Evolutionary conservation across 2,888 invertebrate species (phyloP), one percentile per base, ranked within the genome.

Genomic region (Barypeithes pellucidus): DNA sequence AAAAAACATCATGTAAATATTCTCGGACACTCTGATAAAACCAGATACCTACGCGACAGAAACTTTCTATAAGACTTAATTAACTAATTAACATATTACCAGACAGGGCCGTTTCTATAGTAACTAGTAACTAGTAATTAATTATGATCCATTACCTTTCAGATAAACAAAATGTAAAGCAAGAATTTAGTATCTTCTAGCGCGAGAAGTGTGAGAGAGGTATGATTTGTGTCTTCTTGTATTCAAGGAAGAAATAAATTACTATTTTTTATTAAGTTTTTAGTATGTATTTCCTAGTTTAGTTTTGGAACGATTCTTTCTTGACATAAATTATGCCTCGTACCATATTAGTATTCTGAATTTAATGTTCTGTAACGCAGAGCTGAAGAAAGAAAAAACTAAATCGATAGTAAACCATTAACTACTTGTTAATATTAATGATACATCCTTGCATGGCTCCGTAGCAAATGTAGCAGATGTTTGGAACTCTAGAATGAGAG

Each of bases 171-270:
- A 47, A 24, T 52, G 24, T 52, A 29, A 52, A 14, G 24, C 50
- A 50, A 22, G 24, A 14, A 52, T 52, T 52, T 11, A 33, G 33
- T 57, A 18, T 36, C 16, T 57, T 33, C 0, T 18, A 33, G 54
- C 33, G 33, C 54, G 54, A 33, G 54, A 57, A 33, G 16, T 29
- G 33, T 16, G 33, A 33, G 1, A 16, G 16, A n/a, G 16, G 18
- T 57, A 57, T 57, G 54, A 33, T 16, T 33, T 33, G 18, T 57
- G 54, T 16, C 24, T 57, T 57, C 54, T 57, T 9, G 54, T 54
- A 7, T 16, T 14, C 8, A 3, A 54, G 52, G 52, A 54, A 54
- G 29, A 54, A 7, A 54, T 50, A 29, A 54, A 54, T 54, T 5
- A n/a, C 43, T 43, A 16, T 16, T 41, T 41, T 41, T 16, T 43